Evolutionary conservation across 2,113 vertebrate species (phyloP).

Genomic region (Lontra canadensis): DNA sequence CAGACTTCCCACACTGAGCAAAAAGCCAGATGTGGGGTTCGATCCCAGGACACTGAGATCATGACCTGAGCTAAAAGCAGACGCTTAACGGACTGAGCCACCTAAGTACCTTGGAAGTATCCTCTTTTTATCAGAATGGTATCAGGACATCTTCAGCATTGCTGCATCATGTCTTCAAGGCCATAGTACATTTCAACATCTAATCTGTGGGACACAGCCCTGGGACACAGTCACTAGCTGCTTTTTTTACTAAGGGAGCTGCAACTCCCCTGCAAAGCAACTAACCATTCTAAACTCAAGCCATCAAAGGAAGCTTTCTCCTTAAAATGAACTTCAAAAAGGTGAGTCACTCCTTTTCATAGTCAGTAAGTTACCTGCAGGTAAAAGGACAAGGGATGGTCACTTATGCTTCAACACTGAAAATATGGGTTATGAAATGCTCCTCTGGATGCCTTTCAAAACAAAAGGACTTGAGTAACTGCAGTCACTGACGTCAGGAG

Average conservation of each 20-base stretch:
- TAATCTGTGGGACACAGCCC: neutral
- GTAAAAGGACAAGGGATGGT: neutral
- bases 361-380: neutral
- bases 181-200: neutral
- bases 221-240: neutral
- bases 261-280: neutral
- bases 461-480: neutral
- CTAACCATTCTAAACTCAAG: conserved; percentile 22
- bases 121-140: neutral
- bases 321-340: conserved; percentile 39
- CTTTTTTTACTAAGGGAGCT: neutral
- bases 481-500: neutral
- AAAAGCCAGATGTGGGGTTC: neutral
- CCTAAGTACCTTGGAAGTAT: neutral
- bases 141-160: neutral
- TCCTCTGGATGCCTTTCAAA: conserved; percentile 3
- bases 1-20: neutral
- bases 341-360: neutral
- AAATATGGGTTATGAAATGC: neutral
- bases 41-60: neutral
- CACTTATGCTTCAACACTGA: neutral
- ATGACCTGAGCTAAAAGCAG: neutral
- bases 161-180: neutral
- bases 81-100: neutral
- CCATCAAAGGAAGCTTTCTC: neutral